phyloP scores from a whole-genome alignment of 2,888 invertebrate genomes.

The Zhuqinia jingwanae region DNA sequence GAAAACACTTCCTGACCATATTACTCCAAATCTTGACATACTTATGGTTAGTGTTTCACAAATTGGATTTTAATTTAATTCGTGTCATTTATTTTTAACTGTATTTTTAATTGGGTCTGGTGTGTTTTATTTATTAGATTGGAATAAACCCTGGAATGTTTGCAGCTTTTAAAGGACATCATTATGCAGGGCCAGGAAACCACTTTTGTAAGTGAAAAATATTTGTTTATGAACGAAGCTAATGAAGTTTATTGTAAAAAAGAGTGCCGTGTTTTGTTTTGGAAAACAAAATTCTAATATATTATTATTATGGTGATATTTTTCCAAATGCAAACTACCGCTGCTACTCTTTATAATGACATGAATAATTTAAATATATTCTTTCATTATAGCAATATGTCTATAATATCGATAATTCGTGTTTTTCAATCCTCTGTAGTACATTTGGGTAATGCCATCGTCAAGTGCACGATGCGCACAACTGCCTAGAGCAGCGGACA shows the following conservation, averaged over 20 bases:
- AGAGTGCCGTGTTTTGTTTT: too few species aligned
- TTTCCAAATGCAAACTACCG: not conserved
- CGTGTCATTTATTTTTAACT: not conserved
- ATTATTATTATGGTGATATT: not conserved
- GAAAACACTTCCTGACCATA: constrained; percentile 96
- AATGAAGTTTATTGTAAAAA: too few species aligned
- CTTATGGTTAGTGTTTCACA: too few species aligned
- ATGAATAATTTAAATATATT: too few species aligned
- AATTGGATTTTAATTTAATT: too few species aligned
- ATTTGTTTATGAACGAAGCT: too few species aligned
- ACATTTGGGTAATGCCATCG: constrained; percentile 99
- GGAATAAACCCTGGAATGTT: constrained; percentile 98
- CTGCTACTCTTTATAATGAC: constrained; percentile 67
- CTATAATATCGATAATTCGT: too few species aligned
- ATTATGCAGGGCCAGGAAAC: constrained; percentile 99
- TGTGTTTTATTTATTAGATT: constrained; percentile 85
- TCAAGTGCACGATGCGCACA: constrained; percentile 98
- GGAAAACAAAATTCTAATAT: too few species aligned
- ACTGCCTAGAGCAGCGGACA: constrained; percentile 97
- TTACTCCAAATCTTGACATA: constrained; percentile 96
- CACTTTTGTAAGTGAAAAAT: constrained; percentile 91
- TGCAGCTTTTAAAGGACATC: constrained; percentile 98
- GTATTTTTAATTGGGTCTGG: constrained; percentile 65
- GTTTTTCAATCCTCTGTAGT: constrained; percentile 84
- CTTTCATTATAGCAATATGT: too few species aligned